These are phyloP conservation scores for Thalpophila matura DNA, from an alignment of 2,888 invertebrate genomes.

Conservation along the genomic window DNA sequence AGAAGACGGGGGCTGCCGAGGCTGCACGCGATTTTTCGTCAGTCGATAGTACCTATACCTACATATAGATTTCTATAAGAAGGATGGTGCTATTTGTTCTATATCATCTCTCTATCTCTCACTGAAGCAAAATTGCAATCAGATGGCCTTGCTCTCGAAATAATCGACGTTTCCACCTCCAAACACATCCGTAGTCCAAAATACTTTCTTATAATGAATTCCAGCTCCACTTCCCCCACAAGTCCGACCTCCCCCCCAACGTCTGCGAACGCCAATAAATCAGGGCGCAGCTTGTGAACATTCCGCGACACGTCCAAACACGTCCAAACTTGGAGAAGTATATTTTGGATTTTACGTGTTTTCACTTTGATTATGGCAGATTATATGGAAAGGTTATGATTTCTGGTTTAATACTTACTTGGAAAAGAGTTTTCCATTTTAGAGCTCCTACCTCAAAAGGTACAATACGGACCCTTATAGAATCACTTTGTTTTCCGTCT, in stretches of 20 bases:
- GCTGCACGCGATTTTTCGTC: too few relatives aligned
- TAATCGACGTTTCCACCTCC: not conserved
- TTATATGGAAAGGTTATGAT: constrained; percentile 29
- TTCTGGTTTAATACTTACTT: constrained; percentile 3
- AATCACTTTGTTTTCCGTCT: too few relatives aligned
- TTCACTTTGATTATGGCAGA: constrained; percentile 51
- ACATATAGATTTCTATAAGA: too few relatives aligned
- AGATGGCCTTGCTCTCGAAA: not conserved
- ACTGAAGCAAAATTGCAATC: too few relatives aligned
- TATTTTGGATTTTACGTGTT: constrained; percentile 66
- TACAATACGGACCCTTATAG: too few relatives aligned
- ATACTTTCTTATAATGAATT: constrained; percentile 58
- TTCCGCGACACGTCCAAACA: constrained; percentile 64
- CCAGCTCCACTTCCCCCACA: constrained; percentile 33
- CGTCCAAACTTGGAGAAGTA: constrained; percentile 70
- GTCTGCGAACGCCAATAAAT: constrained; percentile 66
- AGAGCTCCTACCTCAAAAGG: too few relatives aligned
- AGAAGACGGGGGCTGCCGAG: too few relatives aligned
- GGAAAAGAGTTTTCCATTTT: not conserved
- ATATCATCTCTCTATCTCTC: too few relatives aligned
- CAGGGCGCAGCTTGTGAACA: constrained; percentile 69
- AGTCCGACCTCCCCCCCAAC: constrained; percentile 18
- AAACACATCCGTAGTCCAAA: constrained; percentile 36
- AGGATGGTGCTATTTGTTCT: too few relatives aligned
- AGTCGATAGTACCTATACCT: too few relatives aligned